phyloP scores from a whole-genome alignment of 2,113 vertebrate genomes.

The Cyphomyrus plagiostoma region DNA sequence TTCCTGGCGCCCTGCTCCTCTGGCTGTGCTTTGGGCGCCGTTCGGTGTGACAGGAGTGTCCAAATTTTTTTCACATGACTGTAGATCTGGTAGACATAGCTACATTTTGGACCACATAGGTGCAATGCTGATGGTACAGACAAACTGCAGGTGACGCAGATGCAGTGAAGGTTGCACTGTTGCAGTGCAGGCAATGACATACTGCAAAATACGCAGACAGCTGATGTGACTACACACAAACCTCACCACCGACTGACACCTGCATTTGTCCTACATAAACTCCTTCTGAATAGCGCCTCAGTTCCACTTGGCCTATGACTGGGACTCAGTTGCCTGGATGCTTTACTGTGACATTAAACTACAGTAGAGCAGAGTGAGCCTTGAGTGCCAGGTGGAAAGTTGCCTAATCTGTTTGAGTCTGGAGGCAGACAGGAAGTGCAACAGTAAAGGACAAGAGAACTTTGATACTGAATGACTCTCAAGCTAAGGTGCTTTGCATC shows the following conservation, averaged over 20 bases:
- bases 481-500: neutral
- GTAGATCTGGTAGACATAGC: neutral
- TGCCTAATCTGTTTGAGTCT: neutral
- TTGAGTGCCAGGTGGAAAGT: neutral
- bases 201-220: neutral
- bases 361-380: neutral
- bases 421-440: neutral
- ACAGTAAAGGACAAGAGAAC: neutral
- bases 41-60: no score
- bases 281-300: neutral
- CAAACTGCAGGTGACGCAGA: neutral
- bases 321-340: neutral
- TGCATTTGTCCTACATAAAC: neutral
- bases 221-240: neutral
- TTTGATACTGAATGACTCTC: neutral
- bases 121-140: neutral
- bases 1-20: no score
- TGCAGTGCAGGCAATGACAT: neutral
- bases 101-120: neutral
- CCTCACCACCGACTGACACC: neutral
- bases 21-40: no score
- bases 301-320: neutral
- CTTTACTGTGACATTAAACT: neutral
- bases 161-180: neutral
- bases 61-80: no score